Conservation (phyloP, 2,888 invertebrate species). For the Harpagoxenus sublaevis region DNA sequence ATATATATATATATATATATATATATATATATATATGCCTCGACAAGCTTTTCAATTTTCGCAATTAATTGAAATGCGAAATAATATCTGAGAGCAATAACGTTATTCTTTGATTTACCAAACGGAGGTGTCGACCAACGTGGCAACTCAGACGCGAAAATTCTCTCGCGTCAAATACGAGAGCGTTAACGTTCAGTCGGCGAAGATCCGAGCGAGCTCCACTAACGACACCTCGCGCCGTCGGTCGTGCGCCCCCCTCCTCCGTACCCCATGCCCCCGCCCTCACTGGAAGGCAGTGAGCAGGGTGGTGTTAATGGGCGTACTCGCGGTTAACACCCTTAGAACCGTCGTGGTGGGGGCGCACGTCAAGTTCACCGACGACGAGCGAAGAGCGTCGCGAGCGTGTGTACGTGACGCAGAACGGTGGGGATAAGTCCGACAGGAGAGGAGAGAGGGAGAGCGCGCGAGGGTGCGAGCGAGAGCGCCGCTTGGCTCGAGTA, state of each 20-base stretch:
- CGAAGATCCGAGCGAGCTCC: conserved; percentile 67
- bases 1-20: too few species aligned
- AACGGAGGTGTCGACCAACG: conserved; percentile 37
- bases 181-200: conserved; percentile 59
- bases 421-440: conserved; percentile 64
- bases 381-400: conserved; percentile 55
- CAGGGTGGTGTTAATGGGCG: conserved; percentile 86
- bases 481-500: conserved; percentile 65
- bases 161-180: conserved; percentile 67
- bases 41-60: background rate
- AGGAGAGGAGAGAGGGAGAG: conserved; percentile 29
- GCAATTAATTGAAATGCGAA: background rate
- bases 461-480: conserved; percentile 50
- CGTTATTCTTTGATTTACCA: background rate
- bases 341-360: conserved; percentile 67
- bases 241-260: conserved; percentile 58
- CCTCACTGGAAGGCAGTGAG: conserved; percentile 54
- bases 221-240: conserved; percentile 59
- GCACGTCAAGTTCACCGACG: conserved; percentile 38
- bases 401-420: conserved; percentile 12
- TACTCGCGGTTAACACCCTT: conserved; percentile 86
- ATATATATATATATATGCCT: too few species aligned
- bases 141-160: conserved; percentile 57
- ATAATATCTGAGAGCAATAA: background rate
- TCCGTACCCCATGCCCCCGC: conserved; percentile 53